Evolutionary conservation across 2,113 vertebrate genomes (phyloP).

Genomic region (Nyctibius bracteatus): DNA sequence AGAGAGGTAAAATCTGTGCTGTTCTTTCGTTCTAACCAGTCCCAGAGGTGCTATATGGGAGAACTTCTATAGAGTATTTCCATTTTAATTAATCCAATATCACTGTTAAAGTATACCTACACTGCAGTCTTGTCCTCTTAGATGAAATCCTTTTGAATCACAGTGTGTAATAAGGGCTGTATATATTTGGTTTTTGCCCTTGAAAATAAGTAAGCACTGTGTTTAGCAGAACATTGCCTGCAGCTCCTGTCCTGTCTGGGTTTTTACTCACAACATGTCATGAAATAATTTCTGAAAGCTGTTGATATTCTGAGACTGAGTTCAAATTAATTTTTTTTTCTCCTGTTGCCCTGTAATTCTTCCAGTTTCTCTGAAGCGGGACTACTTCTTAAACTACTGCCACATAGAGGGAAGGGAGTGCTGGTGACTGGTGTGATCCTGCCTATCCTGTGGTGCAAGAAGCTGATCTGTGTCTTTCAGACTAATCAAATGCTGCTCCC

Average conservation of each 20-base stretch:
- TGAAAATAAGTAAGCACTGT: neutral
- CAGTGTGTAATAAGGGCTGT: neutral
- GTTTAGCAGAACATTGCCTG: neutral
- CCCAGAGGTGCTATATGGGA: neutral
- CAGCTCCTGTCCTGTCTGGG: neutral
- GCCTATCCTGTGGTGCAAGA: rapidly evolving
- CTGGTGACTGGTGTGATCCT: neutral
- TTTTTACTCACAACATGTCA: neutral
- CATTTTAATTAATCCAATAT: neutral
- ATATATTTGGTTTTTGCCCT: neutral
- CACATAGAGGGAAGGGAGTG: neutral
- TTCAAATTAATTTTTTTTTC: neutral
- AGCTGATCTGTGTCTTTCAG: neutral
- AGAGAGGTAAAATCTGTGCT: neutral
- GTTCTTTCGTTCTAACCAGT: neutral
- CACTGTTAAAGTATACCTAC: neutral
- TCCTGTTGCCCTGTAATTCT: neutral
- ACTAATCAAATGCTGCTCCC: neutral
- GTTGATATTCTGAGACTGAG: neutral
- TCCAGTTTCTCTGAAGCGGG: neutral
- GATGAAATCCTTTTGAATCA: neutral
- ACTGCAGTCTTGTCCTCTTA: neutral
- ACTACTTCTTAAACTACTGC: neutral
- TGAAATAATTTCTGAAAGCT: neutral
- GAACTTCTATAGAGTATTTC: neutral